Evolutionary conservation across 2,113 vertebrate species (phyloP).

Genomic region (Misgurnus anguillicaudatus): DNA sequence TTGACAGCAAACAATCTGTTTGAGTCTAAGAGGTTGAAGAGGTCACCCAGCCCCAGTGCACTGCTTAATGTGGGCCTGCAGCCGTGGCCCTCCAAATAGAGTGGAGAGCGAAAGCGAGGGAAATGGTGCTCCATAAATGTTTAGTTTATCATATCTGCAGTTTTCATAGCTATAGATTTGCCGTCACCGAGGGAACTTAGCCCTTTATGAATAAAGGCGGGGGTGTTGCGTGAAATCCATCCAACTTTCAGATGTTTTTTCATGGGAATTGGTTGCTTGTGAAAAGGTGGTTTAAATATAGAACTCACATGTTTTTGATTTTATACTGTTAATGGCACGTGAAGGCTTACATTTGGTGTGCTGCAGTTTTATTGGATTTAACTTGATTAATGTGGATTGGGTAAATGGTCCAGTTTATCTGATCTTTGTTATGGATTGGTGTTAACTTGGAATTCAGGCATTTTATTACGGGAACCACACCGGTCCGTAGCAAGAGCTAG

Average conservation of each 20-base stretch:
- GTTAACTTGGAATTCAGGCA: not conserved
- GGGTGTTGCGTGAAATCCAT: not conserved
- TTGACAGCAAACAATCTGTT: slow-evolving; percentile 54
- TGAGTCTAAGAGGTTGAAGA: slow-evolving; percentile 47
- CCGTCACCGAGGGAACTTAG: not conserved
- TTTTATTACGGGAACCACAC: not conserved
- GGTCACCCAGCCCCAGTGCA: slow-evolving; percentile 48
- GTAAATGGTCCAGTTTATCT: slow-evolving; percentile 3
- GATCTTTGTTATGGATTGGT: slow-evolving; percentile 22
- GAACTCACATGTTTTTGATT: not conserved
- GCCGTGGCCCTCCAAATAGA: slow-evolving; percentile 29
- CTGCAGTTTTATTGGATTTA: not conserved
- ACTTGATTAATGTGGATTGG: not conserved
- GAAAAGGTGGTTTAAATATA: not conserved
- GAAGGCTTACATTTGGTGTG: not conserved
- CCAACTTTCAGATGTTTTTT: not conserved
- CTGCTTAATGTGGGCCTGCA: slow-evolving; percentile 50
- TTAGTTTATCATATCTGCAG: slow-evolving; percentile 23
- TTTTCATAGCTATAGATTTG: slow-evolving; percentile 8
- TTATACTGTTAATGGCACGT: not conserved
- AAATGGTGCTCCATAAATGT: not conserved
- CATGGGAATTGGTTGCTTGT: not conserved
- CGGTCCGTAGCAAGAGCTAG: not conserved
- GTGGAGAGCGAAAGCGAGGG: not conserved
- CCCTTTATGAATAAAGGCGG: not conserved